Conservation (phyloP, 2,888 invertebrate species). For the Hipparchia semele region DNA sequence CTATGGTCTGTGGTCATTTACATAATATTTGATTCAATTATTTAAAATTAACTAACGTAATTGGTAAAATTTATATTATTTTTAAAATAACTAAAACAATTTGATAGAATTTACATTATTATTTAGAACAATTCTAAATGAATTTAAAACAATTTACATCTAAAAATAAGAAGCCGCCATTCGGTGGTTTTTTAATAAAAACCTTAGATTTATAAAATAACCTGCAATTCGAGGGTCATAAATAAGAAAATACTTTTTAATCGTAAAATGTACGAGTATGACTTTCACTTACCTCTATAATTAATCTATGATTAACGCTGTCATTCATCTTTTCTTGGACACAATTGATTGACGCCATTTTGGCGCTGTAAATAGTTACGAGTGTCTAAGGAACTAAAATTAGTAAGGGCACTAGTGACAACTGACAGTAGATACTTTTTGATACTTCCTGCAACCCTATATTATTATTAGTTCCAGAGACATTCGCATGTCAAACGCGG, state of each 20-base stretch:
- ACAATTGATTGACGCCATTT: no score
- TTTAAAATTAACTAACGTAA: constrained; percentile 17
- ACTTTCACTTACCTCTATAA: no score
- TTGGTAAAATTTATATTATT: constrained; percentile 16
- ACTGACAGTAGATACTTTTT: no score
- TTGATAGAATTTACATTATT: constrained; percentile 12
- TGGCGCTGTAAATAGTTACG: no score
- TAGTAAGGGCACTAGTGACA: no score
- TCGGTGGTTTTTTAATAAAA: background rate
- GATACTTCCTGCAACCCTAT: no score
- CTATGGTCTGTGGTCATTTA: constrained; percentile 20
- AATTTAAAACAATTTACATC: background rate
- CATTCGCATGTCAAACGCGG: no score
- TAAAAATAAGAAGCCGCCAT: background rate
- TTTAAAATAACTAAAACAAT: constrained; percentile 10
- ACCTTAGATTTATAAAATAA: background rate
- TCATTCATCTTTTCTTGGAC: no score
- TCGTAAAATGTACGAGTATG: background rate
- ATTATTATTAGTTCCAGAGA: no score
- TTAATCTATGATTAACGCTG: no score
- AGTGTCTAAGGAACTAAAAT: no score
- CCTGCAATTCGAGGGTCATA: background rate
- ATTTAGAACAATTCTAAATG: constrained; percentile 9
- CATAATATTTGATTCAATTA: background rate
- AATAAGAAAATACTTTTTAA: background rate